Conservation (phyloP, 1,140 invertebrate species). For the Scylla paramamosain region DNA sequence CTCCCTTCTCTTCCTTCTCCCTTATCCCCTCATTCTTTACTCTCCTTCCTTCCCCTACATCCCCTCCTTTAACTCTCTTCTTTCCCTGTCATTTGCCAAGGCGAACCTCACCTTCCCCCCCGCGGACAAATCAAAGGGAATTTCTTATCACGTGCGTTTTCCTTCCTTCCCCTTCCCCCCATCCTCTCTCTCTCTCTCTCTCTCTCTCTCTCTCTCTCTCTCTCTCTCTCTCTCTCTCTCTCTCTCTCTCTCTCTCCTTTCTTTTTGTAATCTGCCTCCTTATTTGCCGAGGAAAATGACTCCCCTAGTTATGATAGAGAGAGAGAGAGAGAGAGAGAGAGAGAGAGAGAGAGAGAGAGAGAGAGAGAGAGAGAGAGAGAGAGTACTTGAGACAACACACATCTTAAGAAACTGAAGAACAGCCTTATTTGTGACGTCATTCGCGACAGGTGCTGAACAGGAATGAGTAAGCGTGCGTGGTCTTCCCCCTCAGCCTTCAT, state of each 20-base stretch:
- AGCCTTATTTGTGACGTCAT: too few relatives aligned
- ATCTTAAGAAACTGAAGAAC: too few relatives aligned
- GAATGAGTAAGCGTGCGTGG: too few relatives aligned
- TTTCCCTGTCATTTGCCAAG: too few relatives aligned
- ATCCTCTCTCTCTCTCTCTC: too few relatives aligned
- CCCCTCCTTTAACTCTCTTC: neutral
- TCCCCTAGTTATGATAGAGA: neutral
- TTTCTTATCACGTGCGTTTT: neutral
- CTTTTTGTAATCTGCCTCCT: neutral
- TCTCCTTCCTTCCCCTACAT: neutral
- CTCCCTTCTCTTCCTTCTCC: neutral
- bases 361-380: too few relatives aligned
- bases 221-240: too few relatives aligned
- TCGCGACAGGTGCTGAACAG: too few relatives aligned
- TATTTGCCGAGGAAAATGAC: neutral
- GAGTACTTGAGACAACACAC: too few relatives aligned
- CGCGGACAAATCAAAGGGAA: constrained; percentile 1
- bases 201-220: too few relatives aligned
- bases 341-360: neutral
- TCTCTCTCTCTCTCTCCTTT: neutral
- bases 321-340: constrained; percentile 2
- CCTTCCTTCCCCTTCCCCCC: too few relatives aligned
- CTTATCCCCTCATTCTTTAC: neutral
- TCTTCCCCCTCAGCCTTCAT: too few relatives aligned
- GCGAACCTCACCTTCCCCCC: neutral